Percentiles rank a stretch among this genome's conserved stretches.
These are phyloP conservation scores for Odocoileus hemionus DNA, from an alignment of 2,113 vertebrate genomes.

Conservation along the genomic window DNA sequence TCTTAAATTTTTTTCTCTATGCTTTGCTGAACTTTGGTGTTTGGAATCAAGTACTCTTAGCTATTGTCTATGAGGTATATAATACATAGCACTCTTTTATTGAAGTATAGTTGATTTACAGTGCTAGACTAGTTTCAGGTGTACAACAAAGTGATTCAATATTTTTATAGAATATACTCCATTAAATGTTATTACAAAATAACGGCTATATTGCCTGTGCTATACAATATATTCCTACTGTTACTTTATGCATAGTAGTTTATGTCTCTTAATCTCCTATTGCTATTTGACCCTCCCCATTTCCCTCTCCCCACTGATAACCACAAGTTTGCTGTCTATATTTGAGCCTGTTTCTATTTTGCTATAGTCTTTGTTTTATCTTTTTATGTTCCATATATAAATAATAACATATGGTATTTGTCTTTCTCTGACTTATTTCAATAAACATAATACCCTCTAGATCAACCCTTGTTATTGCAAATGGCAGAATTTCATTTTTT, in stretches of 20 bases:
- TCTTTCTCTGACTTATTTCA: not conserved
- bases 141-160: not conserved
- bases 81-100: not conserved
- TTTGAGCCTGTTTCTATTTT: not conserved
- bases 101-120: not conserved
- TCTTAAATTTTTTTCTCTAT: not conserved
- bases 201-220: not conserved
- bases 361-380: not conserved
- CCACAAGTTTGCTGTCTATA: not conserved
- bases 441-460: not conserved
- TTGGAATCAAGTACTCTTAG: not conserved
- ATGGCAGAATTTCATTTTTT: not conserved
- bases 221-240: not conserved
- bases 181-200: not conserved
- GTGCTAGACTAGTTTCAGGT: not conserved
- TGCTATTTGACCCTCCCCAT: not conserved
- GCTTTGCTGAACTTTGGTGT: not conserved
- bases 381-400: not conserved
- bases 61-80: not conserved
- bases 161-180: not conserved
- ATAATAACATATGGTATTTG: not conserved
- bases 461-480: not conserved
- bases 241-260: not conserved
- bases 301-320: not conserved
- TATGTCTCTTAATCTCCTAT: not conserved